Evolutionary conservation across 2,888 invertebrate genomes (phyloP).

Genomic region (Stratiomys singularior): DNA sequence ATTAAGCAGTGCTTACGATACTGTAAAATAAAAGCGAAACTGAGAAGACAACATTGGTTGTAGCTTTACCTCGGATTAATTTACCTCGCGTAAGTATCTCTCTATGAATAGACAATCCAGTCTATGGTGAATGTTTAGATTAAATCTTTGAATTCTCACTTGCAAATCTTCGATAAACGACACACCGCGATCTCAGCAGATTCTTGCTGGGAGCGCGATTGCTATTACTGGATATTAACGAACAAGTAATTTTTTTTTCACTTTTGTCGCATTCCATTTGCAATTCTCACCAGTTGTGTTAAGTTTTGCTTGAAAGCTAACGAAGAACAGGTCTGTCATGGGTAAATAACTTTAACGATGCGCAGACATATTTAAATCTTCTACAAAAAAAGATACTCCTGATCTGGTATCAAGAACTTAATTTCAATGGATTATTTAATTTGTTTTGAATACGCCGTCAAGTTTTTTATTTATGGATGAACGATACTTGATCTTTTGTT

Average conservation of each 20-base stretch:
- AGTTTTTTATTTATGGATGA: too few species aligned
- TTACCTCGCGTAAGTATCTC: neutral
- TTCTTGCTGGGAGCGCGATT: neutral
- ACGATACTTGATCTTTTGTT: too few species aligned
- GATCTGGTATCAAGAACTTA: too few species aligned
- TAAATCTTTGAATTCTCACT: conserved; percentile 15
- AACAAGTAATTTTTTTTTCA: neutral
- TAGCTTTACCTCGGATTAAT: neutral
- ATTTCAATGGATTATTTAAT: too few species aligned
- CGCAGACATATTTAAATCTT: neutral
- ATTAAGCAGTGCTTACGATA: neutral
- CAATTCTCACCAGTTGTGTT: conserved; percentile 4
- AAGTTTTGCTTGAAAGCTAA: neutral
- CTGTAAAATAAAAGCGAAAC: conserved; percentile 11
- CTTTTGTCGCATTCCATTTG: neutral
- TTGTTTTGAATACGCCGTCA: too few species aligned
- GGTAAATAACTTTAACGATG: neutral
- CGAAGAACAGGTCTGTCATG: neutral
- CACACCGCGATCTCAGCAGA: neutral
- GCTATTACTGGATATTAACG: neutral
- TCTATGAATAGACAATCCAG: neutral
- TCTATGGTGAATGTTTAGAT: neutral
- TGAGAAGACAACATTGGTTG: neutral
- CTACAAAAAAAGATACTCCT: neutral
- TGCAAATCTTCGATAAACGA: neutral